Percentiles rank a stretch among this genome's conserved stretches.
phyloP scores from a whole-genome alignment of 53 echinoderm and acorn worm genomes.

The Pentamera pediparva region DNA sequence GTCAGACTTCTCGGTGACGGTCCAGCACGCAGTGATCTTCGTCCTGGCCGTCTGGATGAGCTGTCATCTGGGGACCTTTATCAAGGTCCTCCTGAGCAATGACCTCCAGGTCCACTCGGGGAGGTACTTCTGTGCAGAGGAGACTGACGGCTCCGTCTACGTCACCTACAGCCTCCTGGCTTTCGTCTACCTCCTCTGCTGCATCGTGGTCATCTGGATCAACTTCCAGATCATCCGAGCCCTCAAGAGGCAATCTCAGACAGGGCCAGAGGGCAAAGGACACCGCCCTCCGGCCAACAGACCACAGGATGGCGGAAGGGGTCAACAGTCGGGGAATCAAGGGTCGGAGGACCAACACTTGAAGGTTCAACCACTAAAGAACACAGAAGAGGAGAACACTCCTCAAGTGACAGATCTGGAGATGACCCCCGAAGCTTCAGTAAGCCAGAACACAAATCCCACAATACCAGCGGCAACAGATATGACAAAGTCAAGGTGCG shows the following conservation, averaged over 20 bases:
- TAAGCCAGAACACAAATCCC: too few relatives aligned
- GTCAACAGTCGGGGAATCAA: too few relatives aligned
- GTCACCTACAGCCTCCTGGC: conserved; percentile 10
- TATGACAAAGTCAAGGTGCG: too few relatives aligned
- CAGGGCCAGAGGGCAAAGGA: not conserved
- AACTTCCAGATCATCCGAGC: conserved; percentile 25
- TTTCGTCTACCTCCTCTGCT: conserved; percentile 3
- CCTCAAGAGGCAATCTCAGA: conserved; percentile 14
- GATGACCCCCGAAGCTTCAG: too few relatives aligned
- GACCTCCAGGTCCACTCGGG: not conserved
- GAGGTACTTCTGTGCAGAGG: not conserved
- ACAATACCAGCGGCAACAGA: too few relatives aligned
- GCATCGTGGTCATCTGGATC: conserved; percentile 17
- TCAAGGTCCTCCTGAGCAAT: not conserved
- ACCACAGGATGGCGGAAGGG: not conserved
- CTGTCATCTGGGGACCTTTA: not conserved
- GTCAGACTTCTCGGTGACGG: conserved; percentile 2
- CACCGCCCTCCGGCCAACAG: not conserved
- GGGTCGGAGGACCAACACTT: too few relatives aligned
- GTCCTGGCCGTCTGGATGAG: not conserved
- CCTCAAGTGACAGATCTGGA: too few relatives aligned
- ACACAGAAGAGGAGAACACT: too few relatives aligned
- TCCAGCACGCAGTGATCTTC: not conserved
- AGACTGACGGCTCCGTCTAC: not conserved
- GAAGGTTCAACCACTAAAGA: too few relatives aligned